Percentiles rank a stretch among this genome's conserved stretches.
These are phyloP conservation scores for Neosilurus hyrtlii DNA, from an alignment of 2,797 vertebrate species.

Conservation along the genomic window DNA sequence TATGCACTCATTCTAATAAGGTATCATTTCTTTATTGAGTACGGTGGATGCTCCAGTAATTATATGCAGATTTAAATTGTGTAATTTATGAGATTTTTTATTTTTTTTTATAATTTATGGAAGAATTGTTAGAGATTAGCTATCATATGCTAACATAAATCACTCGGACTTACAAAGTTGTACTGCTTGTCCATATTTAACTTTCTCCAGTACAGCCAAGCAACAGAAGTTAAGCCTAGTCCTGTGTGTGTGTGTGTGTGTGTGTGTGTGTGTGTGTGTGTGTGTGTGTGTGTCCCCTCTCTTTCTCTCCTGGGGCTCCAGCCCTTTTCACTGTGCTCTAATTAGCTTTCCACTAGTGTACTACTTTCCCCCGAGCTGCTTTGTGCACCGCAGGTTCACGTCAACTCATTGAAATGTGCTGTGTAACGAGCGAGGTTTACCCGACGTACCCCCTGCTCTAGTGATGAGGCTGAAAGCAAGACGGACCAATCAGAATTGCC, in stretches of 20 bases:
- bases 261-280: constrained; percentile 8
- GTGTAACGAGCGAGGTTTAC: constrained; percentile 59
- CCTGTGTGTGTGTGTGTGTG: constrained; percentile 9
- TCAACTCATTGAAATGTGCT: constrained; percentile 63
- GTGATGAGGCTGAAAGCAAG: neutral
- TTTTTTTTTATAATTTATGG: too few relatives aligned
- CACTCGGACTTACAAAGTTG: neutral
- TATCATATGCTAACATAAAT: neutral
- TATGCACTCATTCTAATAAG: too few relatives aligned
- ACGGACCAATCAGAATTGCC: neutral
- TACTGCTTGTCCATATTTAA: neutral
- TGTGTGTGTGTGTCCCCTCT: constrained; percentile 28
- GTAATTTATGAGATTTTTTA: too few relatives aligned
- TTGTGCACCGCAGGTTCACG: constrained; percentile 42
- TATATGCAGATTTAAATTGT: neutral
- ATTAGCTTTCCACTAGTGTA: constrained; percentile 60
- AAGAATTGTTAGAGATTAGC: neutral
- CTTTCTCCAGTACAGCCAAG: neutral
- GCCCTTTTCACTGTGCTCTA: constrained; percentile 54
- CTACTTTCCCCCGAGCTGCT: constrained; percentile 42
- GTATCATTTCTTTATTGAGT: neutral
- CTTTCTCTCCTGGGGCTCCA: constrained; percentile 41
- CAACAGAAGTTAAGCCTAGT: constrained; percentile 1
- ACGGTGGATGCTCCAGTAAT: neutral
- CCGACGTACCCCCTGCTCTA: neutral